Conservation (phyloP, 2,888 invertebrate genomes). For the Lepidocyrtinus sp. region DNA sequence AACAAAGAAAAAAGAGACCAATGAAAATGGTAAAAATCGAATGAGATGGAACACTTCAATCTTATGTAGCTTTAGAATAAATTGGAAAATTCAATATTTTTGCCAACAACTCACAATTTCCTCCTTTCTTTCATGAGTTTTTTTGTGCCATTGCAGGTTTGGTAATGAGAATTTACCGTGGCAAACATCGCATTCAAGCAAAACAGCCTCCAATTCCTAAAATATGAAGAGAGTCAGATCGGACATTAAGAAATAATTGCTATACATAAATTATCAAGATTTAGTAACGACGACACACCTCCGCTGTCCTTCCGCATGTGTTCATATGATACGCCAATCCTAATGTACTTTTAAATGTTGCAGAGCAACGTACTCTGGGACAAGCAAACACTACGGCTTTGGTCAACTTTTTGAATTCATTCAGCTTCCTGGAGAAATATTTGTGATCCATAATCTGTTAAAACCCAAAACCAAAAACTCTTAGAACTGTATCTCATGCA, state of each 20-base stretch:
- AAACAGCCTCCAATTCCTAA: conserved; percentile 61
- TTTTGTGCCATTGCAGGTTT: conserved; percentile 63
- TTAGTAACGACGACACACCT: conserved; percentile 36
- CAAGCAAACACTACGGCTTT: conserved; percentile 61
- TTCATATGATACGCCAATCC: conserved; percentile 67
- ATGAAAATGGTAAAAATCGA: neutral
- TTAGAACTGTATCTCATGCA: neutral
- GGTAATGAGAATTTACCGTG: conserved; percentile 44
- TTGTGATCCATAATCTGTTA: conserved; percentile 59
- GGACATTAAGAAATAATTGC: neutral
- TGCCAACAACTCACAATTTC: no score
- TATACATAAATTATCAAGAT: neutral
- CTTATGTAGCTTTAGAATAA: no score
- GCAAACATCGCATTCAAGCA: conserved; percentile 65
- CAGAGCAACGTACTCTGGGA: conserved; percentile 42
- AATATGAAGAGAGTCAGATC: conserved; percentile 21
- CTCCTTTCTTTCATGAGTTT: conserved; percentile 51
- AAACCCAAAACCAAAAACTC: neutral
- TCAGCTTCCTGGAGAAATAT: conserved; percentile 58
- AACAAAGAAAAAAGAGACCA: no score
- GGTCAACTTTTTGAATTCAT: conserved; percentile 58
- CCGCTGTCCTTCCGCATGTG: conserved; percentile 62
- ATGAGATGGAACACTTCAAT: no score
- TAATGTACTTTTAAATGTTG: conserved; percentile 62
- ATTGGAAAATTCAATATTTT: no score